Conservation (phyloP, 2,888 invertebrate genomes). For the Ypsolopha sequella region DNA sequence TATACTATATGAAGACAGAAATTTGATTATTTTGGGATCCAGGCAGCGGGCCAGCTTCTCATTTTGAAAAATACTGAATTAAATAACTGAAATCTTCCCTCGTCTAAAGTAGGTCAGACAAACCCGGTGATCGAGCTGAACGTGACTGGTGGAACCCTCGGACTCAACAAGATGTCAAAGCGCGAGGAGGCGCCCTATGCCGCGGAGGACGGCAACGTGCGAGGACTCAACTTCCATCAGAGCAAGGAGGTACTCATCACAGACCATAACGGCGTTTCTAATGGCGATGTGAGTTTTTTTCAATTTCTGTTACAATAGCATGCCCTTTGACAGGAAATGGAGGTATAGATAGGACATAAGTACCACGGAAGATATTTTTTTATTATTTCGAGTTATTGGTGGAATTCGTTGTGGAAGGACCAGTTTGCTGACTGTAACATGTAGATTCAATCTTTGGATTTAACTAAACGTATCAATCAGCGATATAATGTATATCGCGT, state of each 20-base stretch:
- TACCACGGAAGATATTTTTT: neutral
- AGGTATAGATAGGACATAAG: neutral
- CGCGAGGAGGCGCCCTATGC: conserved; percentile 87
- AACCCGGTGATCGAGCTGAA: conserved; percentile 72
- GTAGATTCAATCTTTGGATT: too few species aligned
- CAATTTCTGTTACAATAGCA: neutral
- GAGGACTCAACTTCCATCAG: conserved; percentile 90
- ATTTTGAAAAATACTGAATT: conserved; percentile 2
- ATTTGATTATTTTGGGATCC: too few species aligned
- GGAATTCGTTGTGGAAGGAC: too few species aligned
- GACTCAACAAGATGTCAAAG: conserved; percentile 85
- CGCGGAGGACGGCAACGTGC: conserved; percentile 88
- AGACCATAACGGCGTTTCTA: conserved; percentile 75
- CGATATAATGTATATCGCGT: too few species aligned
- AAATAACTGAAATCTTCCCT: conserved; percentile 14
- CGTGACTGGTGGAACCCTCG: conserved; percentile 84
- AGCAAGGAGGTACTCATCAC: conserved; percentile 89
- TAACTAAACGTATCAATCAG: too few species aligned
- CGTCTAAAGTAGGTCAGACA: conserved; percentile 62
- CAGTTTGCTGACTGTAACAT: too few species aligned
- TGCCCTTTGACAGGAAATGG: neutral
- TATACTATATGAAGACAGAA: too few species aligned
- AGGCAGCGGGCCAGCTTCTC: too few species aligned
- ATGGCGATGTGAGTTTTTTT: conserved; percentile 45
- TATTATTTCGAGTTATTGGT: too few species aligned